Evolutionary conservation across 2,113 vertebrate genomes (phyloP).

Genomic region (Antigone vipio): DNA sequence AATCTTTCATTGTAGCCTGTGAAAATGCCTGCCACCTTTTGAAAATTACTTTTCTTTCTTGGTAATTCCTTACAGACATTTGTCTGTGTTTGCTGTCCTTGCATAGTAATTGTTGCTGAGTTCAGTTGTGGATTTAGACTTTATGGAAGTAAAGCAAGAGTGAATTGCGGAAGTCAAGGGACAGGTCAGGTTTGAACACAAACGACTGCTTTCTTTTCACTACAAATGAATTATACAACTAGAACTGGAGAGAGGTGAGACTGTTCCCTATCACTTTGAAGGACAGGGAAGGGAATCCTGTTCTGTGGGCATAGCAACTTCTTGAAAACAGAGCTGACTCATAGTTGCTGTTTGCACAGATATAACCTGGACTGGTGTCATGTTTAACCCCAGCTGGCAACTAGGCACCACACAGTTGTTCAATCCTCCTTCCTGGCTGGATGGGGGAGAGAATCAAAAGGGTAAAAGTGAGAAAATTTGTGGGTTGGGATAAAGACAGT

Average conservation of each 20-base stretch:
- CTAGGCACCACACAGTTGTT: neutral
- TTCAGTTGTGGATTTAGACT: neutral
- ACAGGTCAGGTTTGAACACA: neutral
- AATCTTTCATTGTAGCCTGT: neutral
- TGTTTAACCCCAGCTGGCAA: accelerated
- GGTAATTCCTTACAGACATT: neutral
- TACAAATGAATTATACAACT: neutral
- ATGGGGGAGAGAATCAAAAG: too few relatives aligned
- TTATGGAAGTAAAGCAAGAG: neutral
- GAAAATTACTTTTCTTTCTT: neutral
- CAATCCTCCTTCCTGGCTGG: too few relatives aligned
- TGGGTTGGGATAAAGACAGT: neutral
- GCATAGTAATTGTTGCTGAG: neutral
- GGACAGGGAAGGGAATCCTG: neutral
- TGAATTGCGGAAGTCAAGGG: neutral
- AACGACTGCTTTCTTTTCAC: neutral
- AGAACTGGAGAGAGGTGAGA: neutral
- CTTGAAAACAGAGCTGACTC: neutral
- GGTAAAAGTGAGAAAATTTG: neutral
- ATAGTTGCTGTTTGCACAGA: neutral
- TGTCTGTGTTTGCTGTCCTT: neutral
- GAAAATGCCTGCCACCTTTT: neutral
- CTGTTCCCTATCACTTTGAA: neutral
- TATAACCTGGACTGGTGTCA: neutral
- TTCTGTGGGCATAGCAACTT: neutral